phyloP scores from a whole-genome alignment of 2,797 vertebrate species.

The Catharus ustulatus region DNA sequence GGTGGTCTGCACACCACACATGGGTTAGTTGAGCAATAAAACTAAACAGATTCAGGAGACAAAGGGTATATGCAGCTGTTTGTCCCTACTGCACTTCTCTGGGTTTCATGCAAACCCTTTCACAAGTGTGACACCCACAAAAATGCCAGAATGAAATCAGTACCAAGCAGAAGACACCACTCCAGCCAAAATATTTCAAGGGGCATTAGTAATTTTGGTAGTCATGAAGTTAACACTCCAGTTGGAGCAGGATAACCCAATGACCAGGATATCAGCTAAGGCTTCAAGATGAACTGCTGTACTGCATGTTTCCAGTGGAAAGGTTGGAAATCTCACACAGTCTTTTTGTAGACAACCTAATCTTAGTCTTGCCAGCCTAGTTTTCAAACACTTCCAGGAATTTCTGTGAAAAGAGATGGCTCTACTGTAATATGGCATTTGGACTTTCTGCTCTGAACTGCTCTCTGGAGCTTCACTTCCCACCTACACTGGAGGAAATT shows the following conservation, averaged over 20 bases:
- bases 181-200: background rate
- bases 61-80: background rate
- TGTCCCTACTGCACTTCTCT: background rate
- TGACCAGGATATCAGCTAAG: background rate
- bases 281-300: background rate
- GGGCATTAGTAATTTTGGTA: background rate
- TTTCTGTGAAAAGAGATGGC: background rate
- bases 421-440: background rate
- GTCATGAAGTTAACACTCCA: background rate
- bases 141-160: background rate
- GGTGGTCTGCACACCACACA: background rate
- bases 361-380: background rate
- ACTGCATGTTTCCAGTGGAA: background rate
- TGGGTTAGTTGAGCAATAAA: background rate
- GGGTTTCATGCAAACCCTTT: background rate
- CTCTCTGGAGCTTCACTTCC: background rate
- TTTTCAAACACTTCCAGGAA: background rate
- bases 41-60: background rate
- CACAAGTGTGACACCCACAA: background rate
- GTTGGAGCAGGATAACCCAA: background rate
- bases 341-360: background rate
- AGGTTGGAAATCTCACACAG: background rate
- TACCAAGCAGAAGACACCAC: background rate
- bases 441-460: background rate
- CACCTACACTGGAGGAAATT: background rate